Evolutionary conservation across 2,113 vertebrate genomes (phyloP).

Genomic region (Spheniscus mendiculus): DNA sequence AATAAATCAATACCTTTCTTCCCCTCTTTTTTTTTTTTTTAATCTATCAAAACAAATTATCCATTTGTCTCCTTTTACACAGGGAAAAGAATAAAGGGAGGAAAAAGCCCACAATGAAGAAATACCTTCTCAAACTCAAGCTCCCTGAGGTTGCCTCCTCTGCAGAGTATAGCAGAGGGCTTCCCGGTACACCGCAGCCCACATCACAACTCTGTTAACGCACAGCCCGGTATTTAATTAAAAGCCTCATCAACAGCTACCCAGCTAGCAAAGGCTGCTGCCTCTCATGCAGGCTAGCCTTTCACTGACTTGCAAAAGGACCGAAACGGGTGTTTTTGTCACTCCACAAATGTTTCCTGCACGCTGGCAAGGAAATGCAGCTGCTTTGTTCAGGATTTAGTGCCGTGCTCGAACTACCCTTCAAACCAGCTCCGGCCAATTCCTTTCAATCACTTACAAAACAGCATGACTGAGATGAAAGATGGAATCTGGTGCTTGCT

Average conservation of each 20-base stretch:
- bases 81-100: not conserved
- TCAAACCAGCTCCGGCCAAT: not conserved
- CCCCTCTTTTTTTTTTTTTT: not conserved
- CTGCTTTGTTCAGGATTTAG: not conserved
- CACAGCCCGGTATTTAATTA: not conserved
- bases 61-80: not conserved
- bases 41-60: not conserved
- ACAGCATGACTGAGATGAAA: not conserved
- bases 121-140: not conserved
- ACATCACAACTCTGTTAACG: not conserved
- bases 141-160: not conserved
- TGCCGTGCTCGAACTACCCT: not conserved
- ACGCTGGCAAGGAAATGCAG: not conserved
- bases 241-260: not conserved
- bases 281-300: not conserved
- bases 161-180: fast-evolving
- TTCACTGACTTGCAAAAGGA: not conserved
- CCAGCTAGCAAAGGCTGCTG: not conserved
- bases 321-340: not conserved
- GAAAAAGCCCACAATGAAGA: not conserved
- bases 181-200: not conserved
- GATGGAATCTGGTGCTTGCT: not conserved
- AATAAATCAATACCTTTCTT: not conserved
- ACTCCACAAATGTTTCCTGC: not conserved
- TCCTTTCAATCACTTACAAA: not conserved